These are phyloP conservation scores for Platygyra sinensis DNA, from an alignment of 64 coral and sea anemone species.

Conservation along the genomic window DNA sequence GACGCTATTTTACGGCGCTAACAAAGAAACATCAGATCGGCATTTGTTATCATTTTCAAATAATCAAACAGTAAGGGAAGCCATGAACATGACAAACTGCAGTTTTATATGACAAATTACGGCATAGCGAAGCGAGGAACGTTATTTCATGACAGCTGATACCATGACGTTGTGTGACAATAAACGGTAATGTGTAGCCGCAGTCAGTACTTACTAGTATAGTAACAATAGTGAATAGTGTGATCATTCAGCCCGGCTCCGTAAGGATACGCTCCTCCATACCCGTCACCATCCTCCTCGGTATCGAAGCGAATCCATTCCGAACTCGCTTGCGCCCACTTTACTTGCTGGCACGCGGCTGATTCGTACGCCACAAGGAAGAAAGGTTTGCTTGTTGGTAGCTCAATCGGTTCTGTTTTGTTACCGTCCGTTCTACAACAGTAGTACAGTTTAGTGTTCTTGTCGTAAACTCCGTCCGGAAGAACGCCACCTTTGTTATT, in stretches of 20 bases:
- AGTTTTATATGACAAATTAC: no score
- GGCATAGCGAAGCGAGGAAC: no score
- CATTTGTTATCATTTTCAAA: no score
- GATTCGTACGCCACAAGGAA: slow-evolving; percentile 62
- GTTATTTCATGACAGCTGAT: no score
- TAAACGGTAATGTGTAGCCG: no score
- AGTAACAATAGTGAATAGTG: slow-evolving; percentile 65
- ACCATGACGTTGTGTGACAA: no score
- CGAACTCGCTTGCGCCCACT: slow-evolving; percentile 23
- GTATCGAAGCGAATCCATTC: slow-evolving; percentile 60
- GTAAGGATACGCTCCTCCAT: slow-evolving; percentile 31
- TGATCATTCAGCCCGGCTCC: neutral
- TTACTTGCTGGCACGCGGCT: slow-evolving; percentile 52
- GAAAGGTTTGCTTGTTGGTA: slow-evolving; percentile 64
- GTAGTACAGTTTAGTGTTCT: slow-evolving; percentile 52
- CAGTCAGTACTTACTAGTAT: slow-evolving; percentile 29
- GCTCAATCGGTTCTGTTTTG: slow-evolving; percentile 42
- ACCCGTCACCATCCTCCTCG: slow-evolving; percentile 2
- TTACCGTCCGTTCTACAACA: slow-evolving; percentile 46
- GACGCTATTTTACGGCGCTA: no score
- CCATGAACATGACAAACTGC: no score
- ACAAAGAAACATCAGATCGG: no score
- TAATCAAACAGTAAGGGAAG: no score
- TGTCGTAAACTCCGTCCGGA: slow-evolving; percentile 53
- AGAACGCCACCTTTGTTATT: slow-evolving; percentile 43